Evolutionary conservation across 2,888 invertebrate genomes (phyloP).

Genomic region (Entomobrya multifasciata): DNA sequence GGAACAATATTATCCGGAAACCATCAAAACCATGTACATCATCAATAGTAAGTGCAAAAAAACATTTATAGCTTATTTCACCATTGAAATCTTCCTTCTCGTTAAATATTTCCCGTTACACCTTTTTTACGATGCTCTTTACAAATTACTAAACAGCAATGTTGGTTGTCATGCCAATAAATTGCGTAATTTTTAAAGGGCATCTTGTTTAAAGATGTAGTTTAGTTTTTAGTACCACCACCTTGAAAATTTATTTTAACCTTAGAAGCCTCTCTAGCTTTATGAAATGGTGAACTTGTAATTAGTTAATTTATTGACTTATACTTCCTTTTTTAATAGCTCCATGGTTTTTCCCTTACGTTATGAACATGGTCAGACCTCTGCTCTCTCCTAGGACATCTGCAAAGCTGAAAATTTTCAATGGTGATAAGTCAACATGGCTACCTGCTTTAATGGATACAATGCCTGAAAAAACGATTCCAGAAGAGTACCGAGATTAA

Average conservation of each 20-base stretch:
- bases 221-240: no score
- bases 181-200: no score
- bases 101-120: not conserved
- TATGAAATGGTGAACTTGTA: not conserved
- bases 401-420: constrained; percentile 55
- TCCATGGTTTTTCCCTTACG: constrained; percentile 61
- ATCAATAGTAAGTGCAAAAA: constrained; percentile 70
- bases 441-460: constrained; percentile 42
- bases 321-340: no score
- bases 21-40: constrained; percentile 65
- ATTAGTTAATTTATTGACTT: no score
- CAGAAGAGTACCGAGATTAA: no score
- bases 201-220: no score
- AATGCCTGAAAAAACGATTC: not conserved
- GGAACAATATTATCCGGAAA: constrained; percentile 72
- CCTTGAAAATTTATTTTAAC: no score
- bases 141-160: no score
- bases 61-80: no score
- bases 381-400: constrained; percentile 62
- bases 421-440: constrained; percentile 49
- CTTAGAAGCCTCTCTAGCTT: no score
- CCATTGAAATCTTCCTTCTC: not conserved
- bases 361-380: constrained; percentile 58
- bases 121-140: no score
- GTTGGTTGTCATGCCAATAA: no score